A percentile compares a stretch with the other conserved stretches of the same genome.
phyloP scores from a whole-genome alignment of 2,797 vertebrate species.

The Sebastiscus tertius region DNA sequence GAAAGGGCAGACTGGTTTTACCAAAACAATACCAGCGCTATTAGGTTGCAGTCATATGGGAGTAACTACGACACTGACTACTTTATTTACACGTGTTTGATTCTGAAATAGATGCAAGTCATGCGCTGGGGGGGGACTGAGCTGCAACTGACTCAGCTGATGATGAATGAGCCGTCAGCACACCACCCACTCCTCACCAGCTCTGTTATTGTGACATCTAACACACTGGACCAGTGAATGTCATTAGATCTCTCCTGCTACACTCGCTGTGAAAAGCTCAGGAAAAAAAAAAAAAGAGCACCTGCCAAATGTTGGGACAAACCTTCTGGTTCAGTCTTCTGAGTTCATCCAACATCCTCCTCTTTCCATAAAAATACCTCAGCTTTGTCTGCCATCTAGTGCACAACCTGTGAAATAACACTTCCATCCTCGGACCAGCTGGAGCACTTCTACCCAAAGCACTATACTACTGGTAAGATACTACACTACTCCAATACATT shows the following conservation, averaged over 20 bases:
- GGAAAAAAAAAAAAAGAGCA: background rate
- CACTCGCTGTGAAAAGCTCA: background rate
- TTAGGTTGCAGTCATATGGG: background rate
- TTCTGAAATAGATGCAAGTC: slow-evolving; percentile 22
- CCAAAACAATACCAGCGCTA: background rate
- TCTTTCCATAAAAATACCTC: background rate
- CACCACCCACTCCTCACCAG: slow-evolving; percentile 16
- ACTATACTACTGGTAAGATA: background rate
- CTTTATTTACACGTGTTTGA: background rate
- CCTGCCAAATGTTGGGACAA: background rate
- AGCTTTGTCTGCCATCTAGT: slow-evolving; percentile 47
- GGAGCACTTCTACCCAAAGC: background rate
- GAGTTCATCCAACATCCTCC: background rate
- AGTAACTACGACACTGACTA: background rate
- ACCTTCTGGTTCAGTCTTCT: background rate
- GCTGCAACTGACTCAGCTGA: slow-evolving; percentile 32
- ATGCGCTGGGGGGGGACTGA: background rate
- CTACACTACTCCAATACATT: background rate
- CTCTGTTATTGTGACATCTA: slow-evolving; percentile 31
- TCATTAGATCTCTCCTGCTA: background rate
- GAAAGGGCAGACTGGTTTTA: slow-evolving; percentile 1
- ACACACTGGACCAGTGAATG: slow-evolving; percentile 14
- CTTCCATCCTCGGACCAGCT: too few species aligned
- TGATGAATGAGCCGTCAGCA: slow-evolving; percentile 40
- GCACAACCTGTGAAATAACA: background rate